Base-by-base conservation (phyloP, 2,113 vertebrate species). In the Cavia porcellus region DNA sequence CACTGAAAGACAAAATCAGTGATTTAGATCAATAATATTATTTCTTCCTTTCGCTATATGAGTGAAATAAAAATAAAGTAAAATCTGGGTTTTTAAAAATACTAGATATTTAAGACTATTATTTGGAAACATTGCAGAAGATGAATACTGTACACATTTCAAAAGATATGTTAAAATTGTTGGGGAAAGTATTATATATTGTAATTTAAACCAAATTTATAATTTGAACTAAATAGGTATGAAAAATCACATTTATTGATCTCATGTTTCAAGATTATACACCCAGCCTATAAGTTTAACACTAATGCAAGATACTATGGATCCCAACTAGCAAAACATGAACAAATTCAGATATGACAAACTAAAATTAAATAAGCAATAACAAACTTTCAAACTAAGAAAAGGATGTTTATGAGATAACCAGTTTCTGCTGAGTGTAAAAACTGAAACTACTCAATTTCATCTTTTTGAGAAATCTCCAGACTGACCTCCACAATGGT, bases 181-280 rank as follows among this genome's bases (percentile, higher is more conserved):
- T 93, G 47, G 5, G 68, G 47, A 93, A 81, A 55, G 38, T 59
- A 30, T 68, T 47, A 4, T 35, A 47, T 28, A 70, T 80, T 42
- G n/a, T 42, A 77, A 83, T 86, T 94, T 28, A 92, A 92, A 83
- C 77, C 6, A 88, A 89, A 68, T 81, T 66, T 25, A 22, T 68
- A 52, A 45, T 74, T 3, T 42, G 61, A 9, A 22, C 47, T 52
- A 84, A 14, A 42, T 75, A 61, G 5, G 0, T 85, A 68, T 61
- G 70, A 38, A 1, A 61, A 45, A n/a, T 20, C 5, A 86, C 30
- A 61, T 74, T 42, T 45, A 79, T 80, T 94, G 7, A 61, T 2
- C 1, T n/a, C n/a, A 82, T 55, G 35, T 3, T 12, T 66, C 15
- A 64, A 20, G 86, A n/a, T 64, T 82, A 14, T 64, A 90, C 15